Evolutionary conservation across 2,797 vertebrate species (phyloP).

Genomic region (Merluccius polli): DNA sequence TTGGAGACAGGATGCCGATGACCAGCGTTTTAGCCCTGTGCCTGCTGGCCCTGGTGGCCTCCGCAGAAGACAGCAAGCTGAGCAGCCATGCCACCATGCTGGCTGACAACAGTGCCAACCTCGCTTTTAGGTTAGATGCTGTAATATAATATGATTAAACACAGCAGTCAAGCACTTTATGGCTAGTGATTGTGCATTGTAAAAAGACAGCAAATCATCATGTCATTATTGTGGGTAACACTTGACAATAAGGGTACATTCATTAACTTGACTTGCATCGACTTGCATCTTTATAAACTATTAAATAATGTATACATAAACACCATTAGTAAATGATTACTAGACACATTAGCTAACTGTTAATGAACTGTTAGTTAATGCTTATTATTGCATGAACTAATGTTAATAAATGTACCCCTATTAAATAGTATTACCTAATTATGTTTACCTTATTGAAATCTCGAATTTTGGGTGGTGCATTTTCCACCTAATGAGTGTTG

Average conservation of each 20-base stretch:
- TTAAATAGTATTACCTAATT: too few species aligned
- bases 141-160: neutral
- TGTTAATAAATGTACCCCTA: too few species aligned
- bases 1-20: slow-evolving; percentile 80
- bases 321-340: too few species aligned
- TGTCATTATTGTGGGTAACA: neutral
- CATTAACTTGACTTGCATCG: too few species aligned
- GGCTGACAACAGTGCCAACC: slow-evolving; percentile 84
- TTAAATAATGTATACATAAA: too few species aligned
- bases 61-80: slow-evolving; percentile 75
- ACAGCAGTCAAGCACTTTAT: neutral
- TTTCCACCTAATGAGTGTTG: neutral
- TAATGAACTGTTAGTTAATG: too few species aligned
- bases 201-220: too few species aligned
- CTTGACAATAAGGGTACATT: too few species aligned
- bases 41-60: slow-evolving; percentile 64
- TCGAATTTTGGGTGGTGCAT: neutral
- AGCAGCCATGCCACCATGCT: slow-evolving; percentile 80
- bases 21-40: slow-evolving; percentile 65
- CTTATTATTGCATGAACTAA: too few species aligned
- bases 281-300: too few species aligned
- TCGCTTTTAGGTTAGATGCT: slow-evolving; percentile 79
- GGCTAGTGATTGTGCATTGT: neutral
- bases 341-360: too few species aligned
- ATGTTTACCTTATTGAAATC: too few species aligned